Evolutionary conservation across 2,888 invertebrate species (phyloP).

Genomic region (Abscondita cerata): DNA sequence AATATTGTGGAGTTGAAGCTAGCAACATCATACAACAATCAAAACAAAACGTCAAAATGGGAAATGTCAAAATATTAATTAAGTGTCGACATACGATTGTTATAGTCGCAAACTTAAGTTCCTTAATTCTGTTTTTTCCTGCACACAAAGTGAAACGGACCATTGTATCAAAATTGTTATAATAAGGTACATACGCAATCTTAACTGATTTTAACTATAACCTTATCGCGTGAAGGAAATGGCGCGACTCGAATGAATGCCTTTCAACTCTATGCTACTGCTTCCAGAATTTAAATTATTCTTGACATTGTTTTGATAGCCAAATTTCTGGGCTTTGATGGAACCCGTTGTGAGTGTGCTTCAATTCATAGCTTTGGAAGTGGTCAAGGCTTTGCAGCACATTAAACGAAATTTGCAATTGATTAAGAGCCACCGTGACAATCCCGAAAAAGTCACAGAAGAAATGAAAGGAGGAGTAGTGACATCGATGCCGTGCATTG

Average conservation of each 20-base stretch:
- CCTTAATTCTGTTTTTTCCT: too few relatives aligned
- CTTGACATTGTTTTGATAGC: not conserved
- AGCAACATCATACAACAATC: too few relatives aligned
- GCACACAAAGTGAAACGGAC: too few relatives aligned
- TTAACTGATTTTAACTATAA: too few relatives aligned
- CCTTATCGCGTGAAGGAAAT: not conserved
- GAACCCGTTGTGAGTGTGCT: not conserved
- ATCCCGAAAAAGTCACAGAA: not conserved
- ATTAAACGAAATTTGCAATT: not conserved
- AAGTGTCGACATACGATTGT: too few relatives aligned
- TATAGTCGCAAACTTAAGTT: too few relatives aligned
- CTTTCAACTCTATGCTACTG: not conserved
- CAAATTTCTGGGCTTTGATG: not conserved
- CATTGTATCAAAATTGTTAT: too few relatives aligned
- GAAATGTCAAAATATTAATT: too few relatives aligned
- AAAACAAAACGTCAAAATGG: too few relatives aligned
- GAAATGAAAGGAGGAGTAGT: not conserved
- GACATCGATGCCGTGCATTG: not conserved
- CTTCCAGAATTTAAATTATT: not conserved
- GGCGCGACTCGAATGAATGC: not conserved
- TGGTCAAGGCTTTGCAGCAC: too few relatives aligned
- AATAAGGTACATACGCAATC: too few relatives aligned
- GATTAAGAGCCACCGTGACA: not conserved
- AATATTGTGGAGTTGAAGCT: too few relatives aligned
- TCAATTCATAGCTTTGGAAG: not conserved